phyloP scores from a whole-genome alignment of 2,888 invertebrate species.

The Cistogaster globosa region DNA sequence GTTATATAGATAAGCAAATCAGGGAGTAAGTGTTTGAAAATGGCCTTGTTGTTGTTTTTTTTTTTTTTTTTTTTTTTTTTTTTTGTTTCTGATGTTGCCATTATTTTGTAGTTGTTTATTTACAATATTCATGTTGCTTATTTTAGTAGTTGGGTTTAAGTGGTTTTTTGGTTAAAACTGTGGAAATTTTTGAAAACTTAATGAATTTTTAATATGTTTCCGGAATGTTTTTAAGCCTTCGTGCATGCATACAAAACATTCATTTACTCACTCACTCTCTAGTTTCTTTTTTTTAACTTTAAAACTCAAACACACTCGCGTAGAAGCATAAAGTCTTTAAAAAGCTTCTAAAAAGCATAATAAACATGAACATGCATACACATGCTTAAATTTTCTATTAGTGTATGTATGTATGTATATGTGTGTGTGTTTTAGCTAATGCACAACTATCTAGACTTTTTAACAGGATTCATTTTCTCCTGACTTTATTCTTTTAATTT shows the following conservation, averaged over 20 bases:
- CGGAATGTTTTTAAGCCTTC: slow-evolving; percentile 76
- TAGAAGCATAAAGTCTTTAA: slow-evolving; percentile 46
- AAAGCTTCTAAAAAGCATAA: slow-evolving; percentile 64
- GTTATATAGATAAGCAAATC: neutral
- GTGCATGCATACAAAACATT: slow-evolving; percentile 44
- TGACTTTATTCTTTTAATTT: slow-evolving; percentile 26
- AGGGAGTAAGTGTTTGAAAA: neutral
- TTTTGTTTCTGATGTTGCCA: slow-evolving; percentile 34
- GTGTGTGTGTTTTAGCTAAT: slow-evolving; percentile 39
- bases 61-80: no score
- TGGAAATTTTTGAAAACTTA: slow-evolving; percentile 80
- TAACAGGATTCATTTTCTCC: slow-evolving; percentile 59
- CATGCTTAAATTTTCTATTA: neutral
- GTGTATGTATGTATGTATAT: slow-evolving; percentile 11
- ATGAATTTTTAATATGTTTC: slow-evolving; percentile 82
- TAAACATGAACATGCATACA: slow-evolving; percentile 32
- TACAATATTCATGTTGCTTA: slow-evolving; percentile 57
- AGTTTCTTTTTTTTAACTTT: no score
- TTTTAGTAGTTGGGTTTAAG: slow-evolving; percentile 71
- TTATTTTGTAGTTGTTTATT: slow-evolving; percentile 62
- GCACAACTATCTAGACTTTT: slow-evolving; percentile 66
- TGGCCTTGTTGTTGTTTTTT: slow-evolving; percentile 18
- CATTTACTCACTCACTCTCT: neutral
- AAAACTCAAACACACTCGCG: neutral
- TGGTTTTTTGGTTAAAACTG: slow-evolving; percentile 77